phyloP scores from a whole-genome alignment of 1,140 invertebrate genomes.

The Nasonia longicornis region DNA sequence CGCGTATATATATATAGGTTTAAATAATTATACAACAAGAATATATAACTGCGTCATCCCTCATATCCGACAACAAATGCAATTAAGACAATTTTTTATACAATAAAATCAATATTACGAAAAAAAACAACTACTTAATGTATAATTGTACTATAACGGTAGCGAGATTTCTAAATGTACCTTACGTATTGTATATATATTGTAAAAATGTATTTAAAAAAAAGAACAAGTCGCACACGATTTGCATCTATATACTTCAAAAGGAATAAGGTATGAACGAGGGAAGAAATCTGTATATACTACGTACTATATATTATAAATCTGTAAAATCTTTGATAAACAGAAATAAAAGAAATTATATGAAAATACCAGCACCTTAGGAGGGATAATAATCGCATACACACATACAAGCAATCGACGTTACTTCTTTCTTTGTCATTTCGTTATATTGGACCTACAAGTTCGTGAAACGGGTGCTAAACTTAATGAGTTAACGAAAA shows the following conservation, averaged over 20 bases:
- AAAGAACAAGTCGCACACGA: conserved; percentile 7
- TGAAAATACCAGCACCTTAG: conserved; percentile 25
- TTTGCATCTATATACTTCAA: conserved; percentile 21
- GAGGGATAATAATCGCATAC: conserved; percentile 27
- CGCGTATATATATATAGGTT: background rate
- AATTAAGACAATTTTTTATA: conserved; percentile 36
- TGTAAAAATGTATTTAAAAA: conserved; percentile 45
- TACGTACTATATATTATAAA: conserved; percentile 38
- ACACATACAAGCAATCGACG: conserved; percentile 35
- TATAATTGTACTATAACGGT: conserved; percentile 44
- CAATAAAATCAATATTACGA: conserved; percentile 33
- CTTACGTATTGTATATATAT: conserved; percentile 34
- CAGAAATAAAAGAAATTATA: background rate
- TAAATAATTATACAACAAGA: background rate
- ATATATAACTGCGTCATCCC: background rate
- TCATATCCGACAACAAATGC: conserved; percentile 21
- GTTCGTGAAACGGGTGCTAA: conserved; percentile 43
- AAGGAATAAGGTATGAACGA: background rate
- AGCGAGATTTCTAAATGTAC: conserved; percentile 38
- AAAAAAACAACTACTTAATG: conserved; percentile 31
- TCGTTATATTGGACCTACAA: conserved; percentile 38
- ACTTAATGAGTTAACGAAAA: conserved; percentile 16
- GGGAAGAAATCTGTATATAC: conserved; percentile 27
- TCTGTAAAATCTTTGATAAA: conserved; percentile 43
- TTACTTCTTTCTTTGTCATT: conserved; percentile 20